Evolutionary conservation across 2,113 vertebrate genomes (phyloP), one percentile per base, ranked within the genome.

Genomic region (Chunga burmeisteri): DNA sequence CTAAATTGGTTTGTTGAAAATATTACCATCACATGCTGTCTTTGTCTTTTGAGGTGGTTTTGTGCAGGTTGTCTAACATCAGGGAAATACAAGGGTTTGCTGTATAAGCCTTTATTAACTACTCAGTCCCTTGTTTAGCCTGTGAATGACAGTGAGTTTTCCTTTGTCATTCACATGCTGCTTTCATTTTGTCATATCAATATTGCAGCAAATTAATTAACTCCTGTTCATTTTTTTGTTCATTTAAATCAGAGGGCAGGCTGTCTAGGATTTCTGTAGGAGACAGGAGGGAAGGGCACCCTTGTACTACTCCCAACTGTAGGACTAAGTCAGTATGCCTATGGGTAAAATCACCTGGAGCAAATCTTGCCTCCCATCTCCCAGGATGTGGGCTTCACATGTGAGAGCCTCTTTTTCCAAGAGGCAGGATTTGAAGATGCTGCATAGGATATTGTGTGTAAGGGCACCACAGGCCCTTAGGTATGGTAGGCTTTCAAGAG

Each of bases 201-300:
- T 87, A 87, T 68, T 87, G 66, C 86, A 93, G 83, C 81, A 89
- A 97, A 96, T 97, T 94, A 97, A 94, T 96, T 94, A 94, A 91
- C 61, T 93, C 49, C 30, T 66, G 62, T 68, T 95, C 88, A 26
- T 62, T 59, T 88, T 93, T 95, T 86, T 88, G 42, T 91, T 96
- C 56, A 20, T 93, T 86, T 84, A 32, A 82, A 84, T 85, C 71
- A 16, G 52, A 93, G 86, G 65, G 58, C 86, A 92, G 63, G 29
- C 49, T 90, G 66, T 36, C 70, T 52, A 32, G 56, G 27, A 42
- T 91, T 96, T 65, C 91, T 79, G 49, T 27, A 47, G 46, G 53
- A 84, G 53, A 17, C 7, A 13, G 88, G 53, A 89, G 26, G 40
- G 61, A 92, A 91, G 34, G 73, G 66, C 40, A 82, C 21, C 19